A percentile compares a stretch with the other conserved stretches of the same genome.
These are phyloP conservation scores for Rhea pennata DNA, from an alignment of 2,113 vertebrate species.

Conservation along the genomic window DNA sequence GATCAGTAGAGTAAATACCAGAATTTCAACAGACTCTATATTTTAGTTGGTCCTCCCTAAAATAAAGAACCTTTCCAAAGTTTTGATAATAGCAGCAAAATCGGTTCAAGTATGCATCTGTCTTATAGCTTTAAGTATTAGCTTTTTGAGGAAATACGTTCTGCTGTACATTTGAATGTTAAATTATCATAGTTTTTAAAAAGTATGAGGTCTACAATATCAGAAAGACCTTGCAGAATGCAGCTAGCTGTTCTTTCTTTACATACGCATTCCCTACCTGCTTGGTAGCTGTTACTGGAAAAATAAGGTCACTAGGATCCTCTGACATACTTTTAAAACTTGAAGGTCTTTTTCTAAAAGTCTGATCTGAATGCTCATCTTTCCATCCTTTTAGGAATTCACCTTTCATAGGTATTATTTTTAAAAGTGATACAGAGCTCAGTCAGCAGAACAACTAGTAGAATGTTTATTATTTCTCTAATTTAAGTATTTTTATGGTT, in stretches of 20 bases:
- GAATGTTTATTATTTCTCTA: background rate
- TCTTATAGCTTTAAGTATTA: background rate
- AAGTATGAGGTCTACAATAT: background rate
- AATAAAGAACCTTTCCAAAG: background rate
- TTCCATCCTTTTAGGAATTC: background rate
- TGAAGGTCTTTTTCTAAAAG: background rate
- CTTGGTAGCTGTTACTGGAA: background rate
- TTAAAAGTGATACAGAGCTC: background rate
- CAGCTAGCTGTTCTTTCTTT: background rate
- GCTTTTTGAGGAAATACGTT: background rate
- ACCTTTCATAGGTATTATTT: background rate
- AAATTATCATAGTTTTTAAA: background rate
- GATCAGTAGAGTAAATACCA: background rate
- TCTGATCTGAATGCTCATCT: background rate
- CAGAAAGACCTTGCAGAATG: background rate
- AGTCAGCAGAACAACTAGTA: background rate
- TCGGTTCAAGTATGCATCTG: background rate
- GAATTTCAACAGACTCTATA: background rate
- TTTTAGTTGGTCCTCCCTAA: background rate
- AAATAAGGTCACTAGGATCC: background rate
- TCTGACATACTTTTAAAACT: background rate
- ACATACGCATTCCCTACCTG: background rate
- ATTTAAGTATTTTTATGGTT: background rate
- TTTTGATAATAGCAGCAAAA: background rate
- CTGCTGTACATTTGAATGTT: background rate